Evolutionary conservation across 2,888 invertebrate genomes (phyloP), one percentile per base, ranked within the genome.

Genomic region (Podabrus alpinus): DNA sequence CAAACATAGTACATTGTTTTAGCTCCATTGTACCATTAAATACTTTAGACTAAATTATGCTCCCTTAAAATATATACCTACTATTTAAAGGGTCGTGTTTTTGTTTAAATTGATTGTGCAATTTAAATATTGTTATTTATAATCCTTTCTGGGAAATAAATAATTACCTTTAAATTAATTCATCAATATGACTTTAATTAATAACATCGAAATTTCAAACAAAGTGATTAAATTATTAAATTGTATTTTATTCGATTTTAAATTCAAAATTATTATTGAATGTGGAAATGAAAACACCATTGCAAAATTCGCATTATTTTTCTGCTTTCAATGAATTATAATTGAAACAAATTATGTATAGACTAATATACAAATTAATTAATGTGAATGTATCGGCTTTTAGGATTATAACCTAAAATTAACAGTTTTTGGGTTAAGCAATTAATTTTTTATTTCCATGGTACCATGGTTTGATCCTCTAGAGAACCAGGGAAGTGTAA

Each of bases 1-100:
- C 71, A 71, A 71, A 66, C 66, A 66, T 60, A 71, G 66, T 66
- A 66, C 71, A 71, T 71, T 71, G 70, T 67, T 71, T 67, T 71
- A 71, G 71, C 60, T 67, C 67, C 66, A 66, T 67, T 71, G 59
- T 67, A 24, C 59, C 16, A 25, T 16, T 59, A 67, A 71, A 66
- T 71, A 71, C 67, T 67, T 71, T 61, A 66, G 71, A 66, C 60
- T 66, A 71, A 71, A 71, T 71, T 71, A 66, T 71, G 71, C 60
- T 29, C 66, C 71, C 21, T 17, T 66, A 71, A 71, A 66, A 66
- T 67, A 64, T 21, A 64, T 16, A 16, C 15, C 62, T 13, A 64
- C 62, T 17, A 64, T 64, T 17, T 64, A 64, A 17, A 16, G 15
- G 21, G 21, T 7, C 45, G n/a, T 45, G 45, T 45, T 45, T 45